Conservation (phyloP, 2,888 invertebrate genomes). For the Campoplex nolae region DNA sequence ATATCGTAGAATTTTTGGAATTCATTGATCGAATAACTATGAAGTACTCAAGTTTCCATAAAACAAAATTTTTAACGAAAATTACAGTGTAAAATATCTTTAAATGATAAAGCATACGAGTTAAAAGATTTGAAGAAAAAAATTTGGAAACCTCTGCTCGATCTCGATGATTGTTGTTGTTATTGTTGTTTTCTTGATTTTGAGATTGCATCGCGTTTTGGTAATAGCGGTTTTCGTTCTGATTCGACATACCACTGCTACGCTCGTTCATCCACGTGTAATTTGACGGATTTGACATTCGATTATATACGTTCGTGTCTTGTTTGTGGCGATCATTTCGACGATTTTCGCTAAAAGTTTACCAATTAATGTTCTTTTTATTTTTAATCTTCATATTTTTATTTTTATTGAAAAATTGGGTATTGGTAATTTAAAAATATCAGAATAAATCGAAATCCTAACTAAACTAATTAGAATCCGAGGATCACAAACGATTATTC, state of each 20-base stretch:
- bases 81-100: not conserved
- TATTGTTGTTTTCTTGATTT: conserved; percentile 57
- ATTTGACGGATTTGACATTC: conserved; percentile 52
- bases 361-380: not conserved
- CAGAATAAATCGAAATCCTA: not conserved
- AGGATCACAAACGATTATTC: not conserved
- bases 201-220: conserved; percentile 56
- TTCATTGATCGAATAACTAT: not conserved
- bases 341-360: conserved; percentile 47
- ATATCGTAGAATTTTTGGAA: too few species aligned
- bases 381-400: not conserved
- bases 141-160: conserved; percentile 62
- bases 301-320: conserved; percentile 38
- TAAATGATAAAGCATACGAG: not conserved
- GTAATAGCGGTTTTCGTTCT: conserved; percentile 54
- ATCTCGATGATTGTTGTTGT: conserved; percentile 68
- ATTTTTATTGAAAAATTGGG: not conserved
- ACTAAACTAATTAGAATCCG: not conserved
- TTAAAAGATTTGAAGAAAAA: not conserved
- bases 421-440: not conserved
- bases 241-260: conserved; percentile 33
- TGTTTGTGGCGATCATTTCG: conserved; percentile 39
- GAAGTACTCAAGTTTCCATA: not conserved
- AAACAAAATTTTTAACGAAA: not conserved
- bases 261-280: conserved; percentile 50